A percentile compares a stretch with the other conserved stretches of the same genome.
phyloP scores from a whole-genome alignment of 2,113 vertebrate species.

The Aleadryas rufinucha region DNA sequence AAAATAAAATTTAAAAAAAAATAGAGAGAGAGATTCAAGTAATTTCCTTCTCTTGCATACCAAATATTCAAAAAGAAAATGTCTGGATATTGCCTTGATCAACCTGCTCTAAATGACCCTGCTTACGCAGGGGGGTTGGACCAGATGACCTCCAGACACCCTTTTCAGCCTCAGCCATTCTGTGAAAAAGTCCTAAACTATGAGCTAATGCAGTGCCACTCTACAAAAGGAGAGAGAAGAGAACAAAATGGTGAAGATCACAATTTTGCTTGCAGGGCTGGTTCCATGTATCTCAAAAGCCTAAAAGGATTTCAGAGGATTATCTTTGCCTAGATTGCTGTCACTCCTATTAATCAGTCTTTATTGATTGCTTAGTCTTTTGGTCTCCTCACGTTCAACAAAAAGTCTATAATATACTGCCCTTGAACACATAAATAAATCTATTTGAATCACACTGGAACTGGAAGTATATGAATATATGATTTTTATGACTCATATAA shows the following conservation, averaged over 20 bases:
- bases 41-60: background rate
- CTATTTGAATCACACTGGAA: background rate
- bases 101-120: background rate
- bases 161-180: background rate
- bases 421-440: slow-evolving; percentile 37
- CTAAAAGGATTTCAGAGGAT: slow-evolving; percentile 85
- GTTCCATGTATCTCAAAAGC: slow-evolving; percentile 58
- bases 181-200: background rate
- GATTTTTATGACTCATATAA: background rate
- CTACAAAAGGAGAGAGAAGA: background rate
- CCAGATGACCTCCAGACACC: background rate
- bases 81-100: background rate
- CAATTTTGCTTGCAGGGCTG: slow-evolving; percentile 28
- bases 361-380: slow-evolving; percentile 85
- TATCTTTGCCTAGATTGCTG: slow-evolving; percentile 82
- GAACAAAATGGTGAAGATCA: slow-evolving; percentile 5
- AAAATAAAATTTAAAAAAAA: background rate
- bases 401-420: slow-evolving; percentile 44
- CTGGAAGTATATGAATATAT: background rate
- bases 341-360: slow-evolving; percentile 85
- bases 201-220: background rate
- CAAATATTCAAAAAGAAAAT: background rate
- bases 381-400: slow-evolving; percentile 79
- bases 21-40: background rate
- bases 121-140: background rate